These are phyloP conservation scores for Diorhabda elongata DNA, from an alignment of 1,140 invertebrate species.

Conservation along the genomic window DNA sequence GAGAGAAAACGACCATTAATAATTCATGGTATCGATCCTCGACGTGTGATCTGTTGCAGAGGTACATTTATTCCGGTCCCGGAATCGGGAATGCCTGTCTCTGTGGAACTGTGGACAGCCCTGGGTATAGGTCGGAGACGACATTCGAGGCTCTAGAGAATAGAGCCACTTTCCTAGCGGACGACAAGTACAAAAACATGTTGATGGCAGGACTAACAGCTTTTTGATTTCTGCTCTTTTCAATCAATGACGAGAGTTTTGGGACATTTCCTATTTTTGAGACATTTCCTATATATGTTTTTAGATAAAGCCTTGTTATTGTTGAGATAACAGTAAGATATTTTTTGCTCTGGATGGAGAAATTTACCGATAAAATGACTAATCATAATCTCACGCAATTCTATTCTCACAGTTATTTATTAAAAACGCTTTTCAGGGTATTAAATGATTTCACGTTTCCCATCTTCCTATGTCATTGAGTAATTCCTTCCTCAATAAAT, in stretches of 20 bases:
- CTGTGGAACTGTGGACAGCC: conserved; percentile 1
- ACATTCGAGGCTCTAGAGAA: conserved; percentile 1
- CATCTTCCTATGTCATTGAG: no score
- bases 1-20: conserved; percentile 2
- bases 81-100: not conserved
- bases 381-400: no score
- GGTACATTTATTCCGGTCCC: not conserved
- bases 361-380: no score
- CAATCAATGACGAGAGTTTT: not conserved
- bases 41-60: conserved; percentile 1
- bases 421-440: no score
- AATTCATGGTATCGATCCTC: conserved; percentile 2
- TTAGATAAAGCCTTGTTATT: not conserved
- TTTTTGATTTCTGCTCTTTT: conserved; percentile 3
- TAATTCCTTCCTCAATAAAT: no score
- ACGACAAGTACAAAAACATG: not conserved
- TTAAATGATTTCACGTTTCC: no score
- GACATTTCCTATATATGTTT: not conserved
- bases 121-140: conserved; percentile 1
- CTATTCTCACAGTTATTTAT: no score
- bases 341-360: no score
- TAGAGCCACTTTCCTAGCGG: not conserved
- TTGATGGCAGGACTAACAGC: conserved; percentile 1
- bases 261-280: conserved; percentile 1
- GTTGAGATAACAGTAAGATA: no score